Evolutionary conservation across 23 tunicate species (phyloP).

Genomic region (Clavelina lepadiformis): DNA sequence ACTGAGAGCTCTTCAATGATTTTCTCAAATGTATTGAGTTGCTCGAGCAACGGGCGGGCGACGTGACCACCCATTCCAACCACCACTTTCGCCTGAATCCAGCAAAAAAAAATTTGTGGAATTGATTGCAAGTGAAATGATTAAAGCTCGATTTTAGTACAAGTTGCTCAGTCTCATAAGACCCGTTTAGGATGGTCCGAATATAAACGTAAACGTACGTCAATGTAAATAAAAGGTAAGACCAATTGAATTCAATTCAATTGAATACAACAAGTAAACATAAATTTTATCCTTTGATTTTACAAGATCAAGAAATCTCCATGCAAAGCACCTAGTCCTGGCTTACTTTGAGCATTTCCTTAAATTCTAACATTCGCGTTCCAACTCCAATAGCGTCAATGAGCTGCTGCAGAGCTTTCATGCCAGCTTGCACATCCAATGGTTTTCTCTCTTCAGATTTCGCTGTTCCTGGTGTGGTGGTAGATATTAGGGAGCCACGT

Average conservation of each 20-base stretch:
- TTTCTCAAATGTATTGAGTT: conserved; percentile 49
- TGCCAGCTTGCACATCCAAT: conserved; percentile 45
- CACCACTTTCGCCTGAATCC: conserved; percentile 59
- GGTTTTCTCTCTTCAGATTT: conserved; percentile 49
- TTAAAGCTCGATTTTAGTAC: too few relatives aligned
- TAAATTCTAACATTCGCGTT: conserved; percentile 65
- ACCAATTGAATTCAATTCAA: too few relatives aligned
- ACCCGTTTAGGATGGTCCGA: too few relatives aligned
- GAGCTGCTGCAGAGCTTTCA: conserved; percentile 60
- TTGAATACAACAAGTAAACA: too few relatives aligned
- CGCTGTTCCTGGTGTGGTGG: conserved; percentile 20
- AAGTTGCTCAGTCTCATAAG: too few relatives aligned
- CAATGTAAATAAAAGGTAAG: too few relatives aligned
- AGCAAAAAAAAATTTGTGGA: too few relatives aligned
- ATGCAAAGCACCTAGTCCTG: too few relatives aligned
- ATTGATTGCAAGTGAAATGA: too few relatives aligned
- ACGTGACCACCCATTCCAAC: conserved; percentile 64
- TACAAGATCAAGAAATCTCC: too few relatives aligned
- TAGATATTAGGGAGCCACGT: conserved; percentile 35
- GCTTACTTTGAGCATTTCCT: conserved; percentile 64
- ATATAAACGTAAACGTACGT: too few relatives aligned
- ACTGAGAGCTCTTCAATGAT: conserved; percentile 71
- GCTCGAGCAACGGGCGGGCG: conserved; percentile 36
- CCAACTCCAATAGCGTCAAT: conserved; percentile 65
- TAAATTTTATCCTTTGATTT: too few relatives aligned